Percentiles rank a stretch among this genome's conserved stretches.
phyloP scores from a whole-genome alignment of 2,888 invertebrate species.

The Therioaphis trifolii region DNA sequence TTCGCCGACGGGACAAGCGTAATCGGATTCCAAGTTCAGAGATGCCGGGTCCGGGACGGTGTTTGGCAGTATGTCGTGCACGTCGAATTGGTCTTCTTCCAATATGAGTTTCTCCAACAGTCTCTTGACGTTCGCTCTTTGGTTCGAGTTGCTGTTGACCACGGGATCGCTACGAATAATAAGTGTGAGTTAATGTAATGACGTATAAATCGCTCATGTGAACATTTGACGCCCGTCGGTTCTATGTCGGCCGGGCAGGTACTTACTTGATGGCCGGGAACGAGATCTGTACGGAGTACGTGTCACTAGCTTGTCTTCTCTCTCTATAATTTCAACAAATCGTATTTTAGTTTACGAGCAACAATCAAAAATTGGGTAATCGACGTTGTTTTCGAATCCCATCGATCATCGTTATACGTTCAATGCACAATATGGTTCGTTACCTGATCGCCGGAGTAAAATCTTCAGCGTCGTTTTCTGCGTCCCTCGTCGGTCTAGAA shows the following conservation, averaged over 20 bases:
- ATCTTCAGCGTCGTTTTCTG: slow-evolving; percentile 74
- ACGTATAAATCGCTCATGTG: neutral
- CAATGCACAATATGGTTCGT: neutral
- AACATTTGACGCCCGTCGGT: too few species aligned
- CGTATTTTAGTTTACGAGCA: slow-evolving; percentile 18
- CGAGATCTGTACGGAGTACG: slow-evolving; percentile 90
- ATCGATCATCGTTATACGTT: too few species aligned
- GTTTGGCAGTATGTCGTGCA: slow-evolving; percentile 91
- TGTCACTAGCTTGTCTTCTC: slow-evolving; percentile 83
- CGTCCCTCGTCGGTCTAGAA: slow-evolving; percentile 70
- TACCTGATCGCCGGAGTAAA: slow-evolving; percentile 88
- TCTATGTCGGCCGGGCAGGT: too few species aligned
- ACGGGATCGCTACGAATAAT: slow-evolving; percentile 83
- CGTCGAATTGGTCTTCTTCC: slow-evolving; percentile 94
- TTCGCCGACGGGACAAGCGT: slow-evolving; percentile 92
- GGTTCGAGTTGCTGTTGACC: slow-evolving; percentile 85
- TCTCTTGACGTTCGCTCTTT: slow-evolving; percentile 84
- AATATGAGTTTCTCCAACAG: slow-evolving; percentile 89
- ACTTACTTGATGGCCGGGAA: slow-evolving; percentile 93
- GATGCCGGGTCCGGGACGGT: slow-evolving; percentile 94
- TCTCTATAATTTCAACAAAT: slow-evolving; percentile 70
- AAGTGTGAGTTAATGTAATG: neutral
- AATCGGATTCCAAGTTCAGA: slow-evolving; percentile 86
- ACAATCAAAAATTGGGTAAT: slow-evolving; percentile 40
- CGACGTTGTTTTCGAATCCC: too few species aligned